These are phyloP conservation scores for Sternarchorhynchus goeldii DNA, from an alignment of 2,797 vertebrate genomes.

Conservation along the genomic window DNA sequence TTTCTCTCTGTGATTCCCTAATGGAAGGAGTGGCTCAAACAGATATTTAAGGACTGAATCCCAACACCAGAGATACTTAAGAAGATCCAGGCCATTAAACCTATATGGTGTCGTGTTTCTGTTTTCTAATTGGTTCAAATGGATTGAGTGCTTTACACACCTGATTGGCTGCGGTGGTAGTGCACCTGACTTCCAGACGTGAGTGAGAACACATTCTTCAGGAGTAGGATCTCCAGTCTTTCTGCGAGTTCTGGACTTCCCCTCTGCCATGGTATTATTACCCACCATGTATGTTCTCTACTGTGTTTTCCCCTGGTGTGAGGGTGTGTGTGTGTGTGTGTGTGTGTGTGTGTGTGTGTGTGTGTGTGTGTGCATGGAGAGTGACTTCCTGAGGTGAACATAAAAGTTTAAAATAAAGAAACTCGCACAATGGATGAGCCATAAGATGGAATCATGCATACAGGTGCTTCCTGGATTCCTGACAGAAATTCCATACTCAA, in stretches of 20 bases:
- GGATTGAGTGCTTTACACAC: too few species aligned
- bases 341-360: slow-evolving; percentile 26
- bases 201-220: neutral
- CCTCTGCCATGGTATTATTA: slow-evolving; percentile 21
- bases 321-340: slow-evolving; percentile 1
- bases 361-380: slow-evolving; percentile 50
- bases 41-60: too few species aligned
- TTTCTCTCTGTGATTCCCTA: too few species aligned
- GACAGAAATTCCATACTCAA: slow-evolving; percentile 41
- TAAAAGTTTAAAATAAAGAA: slow-evolving; percentile 70
- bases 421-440: slow-evolving; percentile 69
- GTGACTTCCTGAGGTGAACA: slow-evolving; percentile 69
- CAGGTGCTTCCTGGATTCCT: slow-evolving; percentile 78
- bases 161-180: too few species aligned
- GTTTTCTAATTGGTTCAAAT: too few species aligned
- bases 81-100: too few species aligned
- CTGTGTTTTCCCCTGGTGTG: slow-evolving; percentile 21
- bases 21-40: too few species aligned
- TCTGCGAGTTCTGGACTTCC: slow-evolving; percentile 3
- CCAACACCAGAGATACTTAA: too few species aligned
- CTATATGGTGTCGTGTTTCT: too few species aligned
- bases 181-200: too few species aligned
- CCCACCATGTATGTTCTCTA: slow-evolving; percentile 25
- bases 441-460: slow-evolving; percentile 46
- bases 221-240: neutral